Evolutionary conservation across 2,113 vertebrate genomes (phyloP).

Genomic region (Panthera tigris): DNA sequence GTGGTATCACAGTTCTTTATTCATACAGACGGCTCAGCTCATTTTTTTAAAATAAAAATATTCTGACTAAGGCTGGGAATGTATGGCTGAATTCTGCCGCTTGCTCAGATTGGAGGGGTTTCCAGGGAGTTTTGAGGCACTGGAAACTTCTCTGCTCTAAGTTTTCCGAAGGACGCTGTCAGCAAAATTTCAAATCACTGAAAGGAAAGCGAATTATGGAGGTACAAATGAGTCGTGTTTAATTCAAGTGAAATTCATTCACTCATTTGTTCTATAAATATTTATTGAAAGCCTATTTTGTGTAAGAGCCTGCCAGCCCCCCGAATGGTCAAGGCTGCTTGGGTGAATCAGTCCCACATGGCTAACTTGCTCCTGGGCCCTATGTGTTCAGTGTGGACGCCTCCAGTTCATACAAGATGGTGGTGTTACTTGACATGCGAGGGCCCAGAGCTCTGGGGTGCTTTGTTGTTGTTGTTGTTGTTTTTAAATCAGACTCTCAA

Average conservation of each 20-base stretch:
- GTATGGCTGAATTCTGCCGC: not conserved
- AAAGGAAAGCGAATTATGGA: not conserved
- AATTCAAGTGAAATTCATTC: not conserved
- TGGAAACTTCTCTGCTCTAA: not conserved
- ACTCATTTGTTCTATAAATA: not conserved
- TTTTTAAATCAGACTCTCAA: not conserved
- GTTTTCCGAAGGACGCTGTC: not conserved
- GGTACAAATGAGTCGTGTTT: not conserved
- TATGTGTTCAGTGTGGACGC: accelerated
- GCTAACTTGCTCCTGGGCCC: not conserved
- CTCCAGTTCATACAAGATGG: accelerated
- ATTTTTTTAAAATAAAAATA: not conserved
- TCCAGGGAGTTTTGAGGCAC: not conserved
- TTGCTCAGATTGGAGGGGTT: not conserved
- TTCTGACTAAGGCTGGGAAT: not conserved
- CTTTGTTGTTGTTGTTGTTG: not conserved
- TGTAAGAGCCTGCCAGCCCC: not conserved
- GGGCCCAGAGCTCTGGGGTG: not conserved
- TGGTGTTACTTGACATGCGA: not conserved
- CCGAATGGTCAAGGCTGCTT: not conserved
- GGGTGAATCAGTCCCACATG: accelerated
- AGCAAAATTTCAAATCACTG: not conserved
- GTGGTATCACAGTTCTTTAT: constrained; percentile 38
- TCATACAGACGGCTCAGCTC: not conserved
- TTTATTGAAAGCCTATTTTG: not conserved